Evolutionary conservation across 2,113 vertebrate genomes (phyloP).

Genomic region (Labeo rohita): DNA sequence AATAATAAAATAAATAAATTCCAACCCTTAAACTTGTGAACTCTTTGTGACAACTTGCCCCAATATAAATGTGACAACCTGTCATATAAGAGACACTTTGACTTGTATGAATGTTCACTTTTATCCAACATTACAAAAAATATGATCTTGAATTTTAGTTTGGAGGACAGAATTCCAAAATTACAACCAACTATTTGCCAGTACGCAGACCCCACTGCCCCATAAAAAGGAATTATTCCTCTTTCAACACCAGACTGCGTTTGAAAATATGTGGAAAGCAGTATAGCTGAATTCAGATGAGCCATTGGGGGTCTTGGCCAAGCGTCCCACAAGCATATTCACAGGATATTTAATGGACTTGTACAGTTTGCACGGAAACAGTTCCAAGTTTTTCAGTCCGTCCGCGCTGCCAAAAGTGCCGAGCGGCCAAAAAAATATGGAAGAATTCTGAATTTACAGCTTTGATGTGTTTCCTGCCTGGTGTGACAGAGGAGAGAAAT

Average conservation of each 20-base stretch:
- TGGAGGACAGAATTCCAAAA: not conserved
- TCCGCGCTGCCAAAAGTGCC: conserved; percentile 27
- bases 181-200: not conserved
- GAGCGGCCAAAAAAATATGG: conserved; percentile 31
- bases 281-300: conserved; percentile 21
- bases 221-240: not conserved
- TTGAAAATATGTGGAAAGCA: conserved; percentile 18
- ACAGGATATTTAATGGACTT: conserved; percentile 46
- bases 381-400: conserved; percentile 39
- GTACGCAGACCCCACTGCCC: no score
- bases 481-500: conserved; percentile 40
- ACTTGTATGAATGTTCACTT: no score
- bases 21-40: not conserved
- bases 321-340: conserved; percentile 26
- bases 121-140: not conserved
- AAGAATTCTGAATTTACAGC: conserved; percentile 56
- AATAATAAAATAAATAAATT: no score
- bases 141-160: not conserved
- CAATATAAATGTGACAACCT: not conserved
- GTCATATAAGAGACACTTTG: not conserved
- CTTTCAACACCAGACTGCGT: not conserved
- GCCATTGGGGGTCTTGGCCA: conserved; percentile 18
- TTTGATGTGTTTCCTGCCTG: conserved; percentile 37
- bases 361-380: conserved; percentile 33
- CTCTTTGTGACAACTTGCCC: not conserved